Evolutionary conservation across 2,113 vertebrate species (phyloP).

Genomic region (Ramphastos sulfuratus): DNA sequence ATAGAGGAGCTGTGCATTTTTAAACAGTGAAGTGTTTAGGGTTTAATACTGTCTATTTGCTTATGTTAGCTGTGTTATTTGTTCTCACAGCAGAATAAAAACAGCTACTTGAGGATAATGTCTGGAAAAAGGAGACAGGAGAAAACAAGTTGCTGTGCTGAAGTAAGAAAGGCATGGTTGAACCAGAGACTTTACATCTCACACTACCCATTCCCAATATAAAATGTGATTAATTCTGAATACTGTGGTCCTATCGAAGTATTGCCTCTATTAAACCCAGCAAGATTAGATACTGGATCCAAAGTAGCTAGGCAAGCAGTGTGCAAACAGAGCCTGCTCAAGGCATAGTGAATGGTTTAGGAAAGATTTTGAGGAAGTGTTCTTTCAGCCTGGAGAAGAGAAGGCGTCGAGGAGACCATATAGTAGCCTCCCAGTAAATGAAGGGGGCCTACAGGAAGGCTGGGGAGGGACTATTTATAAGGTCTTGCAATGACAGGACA

Average conservation of each 20-base stretch:
- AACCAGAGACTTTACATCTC: background rate
- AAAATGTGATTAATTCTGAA: background rate
- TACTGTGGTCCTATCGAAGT: background rate
- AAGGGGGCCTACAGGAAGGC: no score
- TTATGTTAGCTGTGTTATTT: background rate
- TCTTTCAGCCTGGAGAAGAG: background rate
- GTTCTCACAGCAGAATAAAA: background rate
- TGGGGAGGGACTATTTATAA: no score
- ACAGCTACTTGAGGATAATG: background rate
- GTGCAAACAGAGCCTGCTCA: background rate
- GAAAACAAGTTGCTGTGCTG: background rate
- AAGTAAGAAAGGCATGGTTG: background rate
- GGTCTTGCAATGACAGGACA: no score
- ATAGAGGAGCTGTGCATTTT: background rate
- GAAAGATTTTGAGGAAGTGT: background rate
- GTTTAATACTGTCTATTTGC: background rate
- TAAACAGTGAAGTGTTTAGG: background rate
- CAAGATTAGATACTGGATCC: background rate
- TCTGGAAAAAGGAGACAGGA: background rate
- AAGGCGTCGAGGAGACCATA: no score
- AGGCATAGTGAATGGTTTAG: background rate
- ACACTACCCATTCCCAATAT: background rate
- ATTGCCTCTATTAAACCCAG: background rate
- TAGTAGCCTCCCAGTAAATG: no score
- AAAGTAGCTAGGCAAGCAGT: background rate